Evolutionary conservation across 2,797 vertebrate species (phyloP).

Genomic region (Nyctibius grandis): DNA sequence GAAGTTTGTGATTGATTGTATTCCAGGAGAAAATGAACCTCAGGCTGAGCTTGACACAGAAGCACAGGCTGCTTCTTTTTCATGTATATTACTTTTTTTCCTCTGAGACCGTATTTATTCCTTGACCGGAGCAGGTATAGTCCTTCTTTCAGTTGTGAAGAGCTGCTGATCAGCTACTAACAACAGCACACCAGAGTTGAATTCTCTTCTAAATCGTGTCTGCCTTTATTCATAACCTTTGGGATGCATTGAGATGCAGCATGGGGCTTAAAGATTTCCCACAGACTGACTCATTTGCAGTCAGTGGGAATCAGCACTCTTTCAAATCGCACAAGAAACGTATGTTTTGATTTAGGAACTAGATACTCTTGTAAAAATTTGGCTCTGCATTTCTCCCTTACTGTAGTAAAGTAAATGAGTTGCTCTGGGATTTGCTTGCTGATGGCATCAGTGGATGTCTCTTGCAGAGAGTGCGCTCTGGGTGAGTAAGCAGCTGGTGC

Average conservation of each 20-base stretch:
- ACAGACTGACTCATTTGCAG: slow-evolving; percentile 12
- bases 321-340: neutral
- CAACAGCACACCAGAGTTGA: neutral
- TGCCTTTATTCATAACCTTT: neutral
- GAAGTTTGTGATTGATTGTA: neutral
- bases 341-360: neutral
- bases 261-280: neutral
- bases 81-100: neutral
- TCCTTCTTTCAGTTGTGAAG: neutral
- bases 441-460: neutral
- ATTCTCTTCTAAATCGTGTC: neutral
- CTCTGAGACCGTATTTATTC: neutral
- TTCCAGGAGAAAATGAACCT: neutral
- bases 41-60: neutral
- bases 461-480: neutral
- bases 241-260: neutral
- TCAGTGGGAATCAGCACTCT: neutral
- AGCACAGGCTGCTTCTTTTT: neutral
- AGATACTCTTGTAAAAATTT: neutral
- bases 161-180: neutral
- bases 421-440: slow-evolving; percentile 8
- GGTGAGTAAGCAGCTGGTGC: slow-evolving; percentile 1
- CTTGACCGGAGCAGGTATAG: neutral
- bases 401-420: slow-evolving; percentile 21
- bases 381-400: neutral